Base-by-base conservation (phyloP, 2,888 invertebrate genomes). In the Carterocephalus palaemon region DNA sequence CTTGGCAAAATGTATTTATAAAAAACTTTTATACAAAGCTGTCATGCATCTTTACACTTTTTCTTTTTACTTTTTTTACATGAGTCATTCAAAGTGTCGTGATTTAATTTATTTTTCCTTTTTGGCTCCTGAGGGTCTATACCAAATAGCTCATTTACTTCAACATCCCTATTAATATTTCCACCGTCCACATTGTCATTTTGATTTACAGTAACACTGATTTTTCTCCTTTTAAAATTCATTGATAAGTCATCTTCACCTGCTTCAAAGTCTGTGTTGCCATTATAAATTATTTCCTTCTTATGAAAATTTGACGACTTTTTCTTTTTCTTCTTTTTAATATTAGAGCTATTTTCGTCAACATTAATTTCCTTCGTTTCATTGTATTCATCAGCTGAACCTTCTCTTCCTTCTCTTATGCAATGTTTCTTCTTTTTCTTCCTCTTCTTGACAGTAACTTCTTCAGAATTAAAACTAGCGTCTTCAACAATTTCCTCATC, bases 361-460 rank as follows among this genome's bases (percentile, higher is more conserved):
- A 39, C 56, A 41, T 61, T 61, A 66, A 13, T 56, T 9, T 12
- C 7, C 5, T 26, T 12, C 10, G 2, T 26, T 26, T 26, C 10
- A 26, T n/a, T n/a, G n/a, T 12, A 26, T 12, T 13, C 17, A 8
- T 15, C 2, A 10, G n/a, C n/a, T n/a, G n/a, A n/a, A n/a, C n/a
- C n/a, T n/a, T n/a, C n/a, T n/a, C 26, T 34, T 3, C 28, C 28
- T 34, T 42, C 28, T 28, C 4, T 10, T 7, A 29, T 41, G 47
- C 68, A 70, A 8, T 56, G 60, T 50, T 66, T 75, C 16, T 59
- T 54, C 56, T 75, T 76, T 45, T 74, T 75, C 48, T 71, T 79
- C 47, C 70, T 79, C 47, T 75, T 75, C 46, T 70, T 74, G 7
- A 29, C 54, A 15, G 48, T 52, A 8, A n/a, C n/a, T 37, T 66